A percentile compares a stretch with the other conserved stretches of the same genome.
Conservation (phyloP, 2,113 vertebrate species). For the Mobula hypostoma region DNA sequence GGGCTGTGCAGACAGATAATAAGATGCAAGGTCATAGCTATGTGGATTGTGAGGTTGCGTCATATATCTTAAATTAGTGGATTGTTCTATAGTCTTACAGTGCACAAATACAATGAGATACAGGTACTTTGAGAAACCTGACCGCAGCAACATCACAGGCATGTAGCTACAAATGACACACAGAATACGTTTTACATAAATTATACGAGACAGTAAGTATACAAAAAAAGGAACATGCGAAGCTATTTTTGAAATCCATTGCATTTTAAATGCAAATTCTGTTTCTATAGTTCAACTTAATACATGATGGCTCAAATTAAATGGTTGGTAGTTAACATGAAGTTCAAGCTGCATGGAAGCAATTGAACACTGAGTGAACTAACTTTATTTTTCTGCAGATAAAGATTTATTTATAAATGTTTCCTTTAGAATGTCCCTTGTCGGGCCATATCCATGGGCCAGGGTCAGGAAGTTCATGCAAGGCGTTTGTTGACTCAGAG, state of each 20-base stretch:
- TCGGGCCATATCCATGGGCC: constrained; percentile 72
- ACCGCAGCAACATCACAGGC: too few relatives aligned
- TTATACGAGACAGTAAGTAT: too few relatives aligned
- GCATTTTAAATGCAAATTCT: not conserved
- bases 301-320: not conserved
- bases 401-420: not conserved
- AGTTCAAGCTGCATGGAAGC: not conserved
- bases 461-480: constrained; percentile 74
- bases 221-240: too few relatives aligned
- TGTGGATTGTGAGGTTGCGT: too few relatives aligned
- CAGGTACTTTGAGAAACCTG: too few relatives aligned
- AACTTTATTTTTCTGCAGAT: not conserved
- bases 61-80: too few relatives aligned
- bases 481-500: constrained; percentile 63
- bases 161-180: too few relatives aligned
- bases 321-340: not conserved
- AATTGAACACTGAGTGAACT: not conserved
- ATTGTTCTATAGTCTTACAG: too few relatives aligned
- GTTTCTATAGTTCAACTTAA: not conserved
- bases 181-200: too few relatives aligned
- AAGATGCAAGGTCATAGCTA: too few relatives aligned
- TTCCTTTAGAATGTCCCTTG: constrained; percentile 58
- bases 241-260: not conserved
- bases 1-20: too few relatives aligned
- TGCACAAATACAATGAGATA: too few relatives aligned